Evolutionary conservation across 1,140 invertebrate species (phyloP).

Genomic region (Galleria mellonella): DNA sequence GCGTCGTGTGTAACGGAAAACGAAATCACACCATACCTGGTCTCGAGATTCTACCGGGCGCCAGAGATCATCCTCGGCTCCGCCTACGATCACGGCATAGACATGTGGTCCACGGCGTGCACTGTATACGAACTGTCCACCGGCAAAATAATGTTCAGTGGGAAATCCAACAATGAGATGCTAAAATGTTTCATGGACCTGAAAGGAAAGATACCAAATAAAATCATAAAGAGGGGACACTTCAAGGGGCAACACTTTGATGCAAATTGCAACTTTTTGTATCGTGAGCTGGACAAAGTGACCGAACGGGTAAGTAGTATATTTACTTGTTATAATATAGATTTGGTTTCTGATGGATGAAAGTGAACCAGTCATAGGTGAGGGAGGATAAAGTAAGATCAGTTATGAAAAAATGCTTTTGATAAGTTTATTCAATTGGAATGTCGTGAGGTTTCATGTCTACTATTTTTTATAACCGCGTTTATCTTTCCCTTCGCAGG

Average conservation of each 20-base stretch:
- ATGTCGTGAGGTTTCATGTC: too few relatives aligned
- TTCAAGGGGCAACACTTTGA: constrained; percentile 99
- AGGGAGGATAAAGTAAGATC: too few relatives aligned
- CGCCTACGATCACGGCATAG: constrained; percentile 97
- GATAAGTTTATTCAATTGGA: too few relatives aligned
- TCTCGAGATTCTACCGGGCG: constrained; percentile 97
- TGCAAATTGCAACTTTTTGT: constrained; percentile 95
- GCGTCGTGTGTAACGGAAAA: constrained; percentile 95
- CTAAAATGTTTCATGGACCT: constrained; percentile 99
- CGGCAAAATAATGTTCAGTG: constrained; percentile 98
- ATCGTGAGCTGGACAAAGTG: constrained; percentile 98
- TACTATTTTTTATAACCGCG: too few relatives aligned
- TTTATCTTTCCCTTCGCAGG: constrained; percentile 78
- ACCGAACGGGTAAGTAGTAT: constrained; percentile 94
- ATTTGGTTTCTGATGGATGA: too few relatives aligned
- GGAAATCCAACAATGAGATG: constrained; percentile 99
- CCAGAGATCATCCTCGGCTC: constrained; percentile 99
- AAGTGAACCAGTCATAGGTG: too few relatives aligned
- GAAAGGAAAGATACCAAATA: constrained; percentile 98
- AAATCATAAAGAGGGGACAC: constrained; percentile 94
- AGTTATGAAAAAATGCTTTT: too few relatives aligned
- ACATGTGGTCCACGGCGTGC: constrained; percentile 99
- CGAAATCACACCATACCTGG: constrained; percentile 98
- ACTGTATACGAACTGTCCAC: constrained; percentile 99
- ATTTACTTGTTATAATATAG: too few relatives aligned